A percentile compares a stretch with the other conserved stretches of the same genome.
These are phyloP conservation scores for Apomyelois bistriatella DNA, from an alignment of 2,888 invertebrate genomes.

Conservation along the genomic window DNA sequence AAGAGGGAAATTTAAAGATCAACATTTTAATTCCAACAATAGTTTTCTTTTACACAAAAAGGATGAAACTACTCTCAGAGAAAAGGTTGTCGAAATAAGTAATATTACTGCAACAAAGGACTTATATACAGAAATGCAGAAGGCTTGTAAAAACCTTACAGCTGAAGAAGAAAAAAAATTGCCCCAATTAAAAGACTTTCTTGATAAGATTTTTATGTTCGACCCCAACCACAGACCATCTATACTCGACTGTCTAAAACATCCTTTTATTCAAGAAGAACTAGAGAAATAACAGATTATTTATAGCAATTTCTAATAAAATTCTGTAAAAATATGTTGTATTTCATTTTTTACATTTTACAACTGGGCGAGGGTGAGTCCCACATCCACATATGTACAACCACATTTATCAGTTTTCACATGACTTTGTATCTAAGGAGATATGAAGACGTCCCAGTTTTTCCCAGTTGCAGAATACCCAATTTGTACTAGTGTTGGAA, in stretches of 20 bases:
- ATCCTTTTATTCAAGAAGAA: conserved; percentile 88
- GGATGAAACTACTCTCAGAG: conserved; percentile 97
- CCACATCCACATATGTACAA: too few species aligned
- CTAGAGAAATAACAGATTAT: conserved; percentile 35
- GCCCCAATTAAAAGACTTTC: conserved; percentile 92
- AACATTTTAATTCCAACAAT: conserved; percentile 97
- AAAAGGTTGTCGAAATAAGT: conserved; percentile 95
- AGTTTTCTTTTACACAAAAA: conserved; percentile 98
- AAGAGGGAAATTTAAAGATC: conserved; percentile 96
- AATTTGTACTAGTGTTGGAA: too few species aligned
- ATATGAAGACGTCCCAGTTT: too few species aligned
- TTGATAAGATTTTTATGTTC: conserved; percentile 94
- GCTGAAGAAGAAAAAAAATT: conserved; percentile 93
- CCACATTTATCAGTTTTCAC: too few species aligned
- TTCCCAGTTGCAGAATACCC: too few species aligned
- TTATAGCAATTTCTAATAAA: not conserved
- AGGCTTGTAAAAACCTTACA: conserved; percentile 88
- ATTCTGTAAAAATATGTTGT: not conserved
- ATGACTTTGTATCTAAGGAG: too few species aligned
- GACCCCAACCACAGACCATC: conserved; percentile 94
- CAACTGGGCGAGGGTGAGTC: too few species aligned
- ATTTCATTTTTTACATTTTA: not conserved
- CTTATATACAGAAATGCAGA: conserved; percentile 91
- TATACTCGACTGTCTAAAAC: conserved; percentile 92
- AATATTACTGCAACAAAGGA: conserved; percentile 91